Conservation (phyloP, 1,140 invertebrate species). For the Psilanteris sp. region DNA sequence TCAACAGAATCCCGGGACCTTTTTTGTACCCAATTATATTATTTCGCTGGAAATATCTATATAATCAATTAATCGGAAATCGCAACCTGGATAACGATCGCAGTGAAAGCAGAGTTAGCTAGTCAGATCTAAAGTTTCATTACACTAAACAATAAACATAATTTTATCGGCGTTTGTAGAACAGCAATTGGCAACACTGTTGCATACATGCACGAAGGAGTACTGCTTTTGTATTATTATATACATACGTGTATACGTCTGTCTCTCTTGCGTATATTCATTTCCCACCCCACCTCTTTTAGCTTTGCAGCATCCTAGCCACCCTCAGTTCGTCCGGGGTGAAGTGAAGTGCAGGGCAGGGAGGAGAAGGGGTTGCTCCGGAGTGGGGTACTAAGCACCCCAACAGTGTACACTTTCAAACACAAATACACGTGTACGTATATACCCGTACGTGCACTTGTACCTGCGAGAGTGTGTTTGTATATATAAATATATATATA, state of each 20-base stretch:
- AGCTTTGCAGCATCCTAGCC: constrained; percentile 64
- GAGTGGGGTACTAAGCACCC: constrained; percentile 36
- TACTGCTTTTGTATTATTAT: constrained; percentile 38
- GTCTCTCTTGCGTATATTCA: constrained; percentile 51
- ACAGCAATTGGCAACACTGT: constrained; percentile 39
- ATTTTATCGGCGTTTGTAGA: constrained; percentile 31
- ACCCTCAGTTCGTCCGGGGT: constrained; percentile 37
- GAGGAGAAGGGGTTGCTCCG: background rate
- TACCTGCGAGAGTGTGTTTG: background rate
- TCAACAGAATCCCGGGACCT: too few species aligned
- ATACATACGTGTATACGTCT: constrained; percentile 32
- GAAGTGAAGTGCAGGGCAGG: too few species aligned
- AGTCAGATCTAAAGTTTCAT: constrained; percentile 16
- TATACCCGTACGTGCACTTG: constrained; percentile 20
- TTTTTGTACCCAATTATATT: too few species aligned
- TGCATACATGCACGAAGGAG: background rate
- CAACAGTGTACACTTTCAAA: constrained; percentile 14
- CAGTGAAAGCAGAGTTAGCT: constrained; percentile 11
- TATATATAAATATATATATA: constrained; percentile 33
- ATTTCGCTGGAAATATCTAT: too few species aligned
- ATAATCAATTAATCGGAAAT: constrained; percentile 15
- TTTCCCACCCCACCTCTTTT: constrained; percentile 41
- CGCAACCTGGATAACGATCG: constrained; percentile 16
- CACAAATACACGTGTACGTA: constrained; percentile 9
- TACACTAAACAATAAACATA: constrained; percentile 37